Percentiles rank a stretch among this genome's conserved stretches.
Conservation (phyloP, 2,113 vertebrate species). For the Ptilorrhoa leucosticta region DNA sequence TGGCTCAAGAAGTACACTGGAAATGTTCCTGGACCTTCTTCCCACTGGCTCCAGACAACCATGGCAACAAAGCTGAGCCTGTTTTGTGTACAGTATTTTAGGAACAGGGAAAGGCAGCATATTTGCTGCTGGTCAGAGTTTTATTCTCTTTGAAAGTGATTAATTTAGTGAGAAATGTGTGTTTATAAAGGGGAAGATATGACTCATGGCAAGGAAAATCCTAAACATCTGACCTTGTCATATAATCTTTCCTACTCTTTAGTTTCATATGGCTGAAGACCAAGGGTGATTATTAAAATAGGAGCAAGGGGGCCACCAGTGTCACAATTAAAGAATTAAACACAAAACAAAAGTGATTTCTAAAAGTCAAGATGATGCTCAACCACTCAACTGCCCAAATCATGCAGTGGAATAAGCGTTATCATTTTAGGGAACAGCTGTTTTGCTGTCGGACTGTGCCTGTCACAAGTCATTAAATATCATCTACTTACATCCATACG, state of each 20-base stretch:
- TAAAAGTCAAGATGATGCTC: background rate
- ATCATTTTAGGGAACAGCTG: background rate
- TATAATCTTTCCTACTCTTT: background rate
- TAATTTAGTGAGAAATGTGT: background rate
- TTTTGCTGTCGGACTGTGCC: background rate
- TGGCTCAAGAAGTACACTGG: background rate
- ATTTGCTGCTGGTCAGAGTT: background rate
- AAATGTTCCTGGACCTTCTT: background rate
- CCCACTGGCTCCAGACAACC: background rate
- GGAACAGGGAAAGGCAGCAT: background rate
- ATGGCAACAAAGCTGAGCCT: background rate
- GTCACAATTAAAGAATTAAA: background rate
- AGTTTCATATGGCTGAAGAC: background rate
- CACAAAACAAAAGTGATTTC: background rate
- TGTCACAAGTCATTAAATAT: background rate
- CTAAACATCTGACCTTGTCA: background rate
- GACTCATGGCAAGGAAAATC: background rate
- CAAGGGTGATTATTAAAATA: background rate
- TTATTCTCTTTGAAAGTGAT: background rate
- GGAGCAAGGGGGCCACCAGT: background rate
- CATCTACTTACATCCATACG: background rate
- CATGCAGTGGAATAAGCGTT: background rate
- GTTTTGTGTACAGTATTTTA: background rate
- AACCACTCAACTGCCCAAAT: background rate
- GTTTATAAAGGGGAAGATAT: background rate